Evolutionary conservation across 92 coral and sea anemone species (phyloP).

Genomic region (Bergia sp.): DNA sequence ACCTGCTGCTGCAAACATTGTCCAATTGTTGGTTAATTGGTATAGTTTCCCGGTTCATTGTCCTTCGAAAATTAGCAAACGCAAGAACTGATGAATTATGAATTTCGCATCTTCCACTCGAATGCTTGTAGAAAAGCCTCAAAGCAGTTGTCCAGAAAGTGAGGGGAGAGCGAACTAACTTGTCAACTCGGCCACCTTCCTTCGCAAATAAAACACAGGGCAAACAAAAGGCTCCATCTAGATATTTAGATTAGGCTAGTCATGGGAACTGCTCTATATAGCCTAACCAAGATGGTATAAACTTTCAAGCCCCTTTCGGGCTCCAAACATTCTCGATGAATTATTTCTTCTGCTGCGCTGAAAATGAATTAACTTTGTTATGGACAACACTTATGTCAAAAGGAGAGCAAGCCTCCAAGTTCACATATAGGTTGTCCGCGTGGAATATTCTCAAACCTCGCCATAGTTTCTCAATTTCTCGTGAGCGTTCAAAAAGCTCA

Average conservation of each 20-base stretch:
- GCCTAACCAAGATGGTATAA: slow-evolving; percentile 1
- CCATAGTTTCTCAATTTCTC: background rate
- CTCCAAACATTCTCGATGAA: slow-evolving; percentile 65
- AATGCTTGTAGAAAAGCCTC: slow-evolving; percentile 21
- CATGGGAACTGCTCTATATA: slow-evolving; percentile 28
- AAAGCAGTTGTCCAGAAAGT: slow-evolving; percentile 47
- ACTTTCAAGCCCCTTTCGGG: slow-evolving; percentile 11
- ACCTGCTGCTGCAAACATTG: slow-evolving; percentile 44
- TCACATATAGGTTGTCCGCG: slow-evolving; percentile 39
- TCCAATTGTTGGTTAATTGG: slow-evolving; percentile 49
- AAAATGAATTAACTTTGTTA: slow-evolving; percentile 43
- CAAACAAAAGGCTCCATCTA: slow-evolving; percentile 49
- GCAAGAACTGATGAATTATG: slow-evolving; percentile 37
- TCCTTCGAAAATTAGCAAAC: slow-evolving; percentile 31
- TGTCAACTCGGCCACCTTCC: background rate
- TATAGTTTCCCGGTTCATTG: background rate
- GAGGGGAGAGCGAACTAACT: slow-evolving; percentile 26
- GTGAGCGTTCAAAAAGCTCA: too few relatives aligned
- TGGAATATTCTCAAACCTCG: background rate
- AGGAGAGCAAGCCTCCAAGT: slow-evolving; percentile 55
- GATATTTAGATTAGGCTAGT: slow-evolving; percentile 30
- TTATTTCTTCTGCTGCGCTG: slow-evolving; percentile 44
- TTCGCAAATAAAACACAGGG: slow-evolving; percentile 41
- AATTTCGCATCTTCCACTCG: slow-evolving; percentile 31
- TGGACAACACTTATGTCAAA: slow-evolving; percentile 45